phyloP scores from a whole-genome alignment of 1,140 invertebrate genomes.

The Drosophila miranda region DNA sequence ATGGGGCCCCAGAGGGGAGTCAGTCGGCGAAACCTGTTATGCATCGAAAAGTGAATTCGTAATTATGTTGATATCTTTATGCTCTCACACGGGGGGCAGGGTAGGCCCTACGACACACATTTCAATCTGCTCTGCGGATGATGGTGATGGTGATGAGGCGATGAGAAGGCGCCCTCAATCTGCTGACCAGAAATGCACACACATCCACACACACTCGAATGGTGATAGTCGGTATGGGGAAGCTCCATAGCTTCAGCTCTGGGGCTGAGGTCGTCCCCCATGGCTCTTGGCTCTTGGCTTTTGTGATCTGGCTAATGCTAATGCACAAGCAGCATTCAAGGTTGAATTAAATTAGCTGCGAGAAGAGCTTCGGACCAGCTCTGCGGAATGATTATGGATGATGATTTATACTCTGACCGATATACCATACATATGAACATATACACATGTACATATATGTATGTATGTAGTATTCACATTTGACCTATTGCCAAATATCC shows the following conservation, averaged over 20 bases:
- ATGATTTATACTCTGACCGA: conserved; percentile 46
- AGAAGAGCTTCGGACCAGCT: conserved; percentile 44
- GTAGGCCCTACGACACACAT: conserved; percentile 55
- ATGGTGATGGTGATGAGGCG: neutral
- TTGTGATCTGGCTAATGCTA: conserved; percentile 73
- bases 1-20: conserved; percentile 16
- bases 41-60: conserved; percentile 56
- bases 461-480: conserved; percentile 13
- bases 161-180: conserved; percentile 29
- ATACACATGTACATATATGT: neutral
- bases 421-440: conserved; percentile 27
- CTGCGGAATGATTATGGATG: conserved; percentile 49
- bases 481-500: conserved; percentile 49
- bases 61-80: conserved; percentile 36
- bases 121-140: conserved; percentile 28
- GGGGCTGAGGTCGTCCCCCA: conserved; percentile 57
- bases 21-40: conserved; percentile 59
- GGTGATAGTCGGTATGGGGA: conserved; percentile 26
- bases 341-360: conserved; percentile 67
- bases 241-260: conserved; percentile 13
- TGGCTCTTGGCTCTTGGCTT: conserved; percentile 64
- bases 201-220: neutral
- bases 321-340: conserved; percentile 68
- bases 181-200: conserved; percentile 42
- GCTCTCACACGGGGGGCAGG: too few species aligned